Conservation (phyloP, 2,888 invertebrate species). For the Ormyrus thymus region DNA sequence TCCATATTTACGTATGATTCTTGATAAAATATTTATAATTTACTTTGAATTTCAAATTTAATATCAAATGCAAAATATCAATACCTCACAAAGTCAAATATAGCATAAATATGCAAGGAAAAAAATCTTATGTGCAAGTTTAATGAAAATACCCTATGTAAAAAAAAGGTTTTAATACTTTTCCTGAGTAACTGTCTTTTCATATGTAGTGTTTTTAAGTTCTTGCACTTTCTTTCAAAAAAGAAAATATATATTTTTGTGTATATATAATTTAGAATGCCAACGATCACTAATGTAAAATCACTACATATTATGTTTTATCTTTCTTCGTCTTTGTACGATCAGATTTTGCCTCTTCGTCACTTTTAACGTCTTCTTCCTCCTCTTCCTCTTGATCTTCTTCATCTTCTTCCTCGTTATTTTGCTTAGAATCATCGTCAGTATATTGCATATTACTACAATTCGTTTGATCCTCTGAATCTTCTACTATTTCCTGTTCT, state of each 20-base stretch:
- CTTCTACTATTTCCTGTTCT: conserved; percentile 71
- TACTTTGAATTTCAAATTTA: conserved; percentile 8
- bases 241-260: conserved; percentile 37
- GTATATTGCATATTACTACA: conserved; percentile 58
- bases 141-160: conserved; percentile 1
- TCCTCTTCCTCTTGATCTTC: conserved; percentile 56
- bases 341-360: conserved; percentile 41
- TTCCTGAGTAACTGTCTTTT: conserved; percentile 42
- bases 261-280: conserved; percentile 47
- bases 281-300: conserved; percentile 37
- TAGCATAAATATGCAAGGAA: conserved; percentile 1
- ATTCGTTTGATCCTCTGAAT: conserved; percentile 64
- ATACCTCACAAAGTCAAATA: conserved; percentile 23
- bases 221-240: conserved; percentile 14
- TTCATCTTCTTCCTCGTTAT: conserved; percentile 56
- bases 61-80: conserved; percentile 37
- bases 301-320: conserved; percentile 45
- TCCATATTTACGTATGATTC: neutral
- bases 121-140: conserved; percentile 6
- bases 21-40: neutral
- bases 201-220: neutral
- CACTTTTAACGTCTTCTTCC: conserved; percentile 53
- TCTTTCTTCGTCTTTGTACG: conserved; percentile 52
- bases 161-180: conserved; percentile 47
- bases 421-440: conserved; percentile 58